Percentiles rank a stretch among this genome's conserved stretches.
phyloP scores from a whole-genome alignment of 2,888 invertebrate species.

The Aphidoletes aphidimyza region DNA sequence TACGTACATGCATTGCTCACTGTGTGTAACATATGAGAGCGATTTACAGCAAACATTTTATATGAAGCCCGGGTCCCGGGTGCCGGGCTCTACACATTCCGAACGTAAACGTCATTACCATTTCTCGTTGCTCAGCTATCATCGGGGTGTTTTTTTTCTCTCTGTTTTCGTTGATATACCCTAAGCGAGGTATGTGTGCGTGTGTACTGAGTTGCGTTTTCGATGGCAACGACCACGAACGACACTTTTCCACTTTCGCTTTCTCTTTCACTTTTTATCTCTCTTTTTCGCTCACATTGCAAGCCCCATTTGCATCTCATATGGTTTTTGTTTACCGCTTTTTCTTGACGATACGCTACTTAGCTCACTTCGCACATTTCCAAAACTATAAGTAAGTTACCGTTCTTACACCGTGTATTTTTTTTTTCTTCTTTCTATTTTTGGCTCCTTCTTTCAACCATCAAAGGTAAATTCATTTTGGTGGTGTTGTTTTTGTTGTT shows the following conservation, averaged over 20 bases:
- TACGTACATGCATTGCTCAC: conserved; percentile 3
- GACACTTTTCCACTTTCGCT: conserved; percentile 18
- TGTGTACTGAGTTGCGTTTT: neutral
- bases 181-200: neutral
- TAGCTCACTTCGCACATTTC: conserved; percentile 24
- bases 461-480: conserved; percentile 43
- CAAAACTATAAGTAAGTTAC: conserved; percentile 29
- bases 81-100: too few species aligned
- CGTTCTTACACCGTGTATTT: conserved; percentile 25
- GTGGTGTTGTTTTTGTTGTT: neutral
- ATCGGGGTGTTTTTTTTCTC: conserved; percentile 44
- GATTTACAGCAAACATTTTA: conserved; percentile 18
- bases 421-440: conserved; percentile 5
- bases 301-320: conserved; percentile 33
- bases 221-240: conserved; percentile 43
- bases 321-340: conserved; percentile 43
- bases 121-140: conserved; percentile 16
- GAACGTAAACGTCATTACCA: conserved; percentile 7
- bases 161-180: neutral
- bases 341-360: conserved; percentile 48
- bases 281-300: too few species aligned
- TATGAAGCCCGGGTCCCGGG: too few species aligned
- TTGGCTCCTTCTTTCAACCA: neutral
- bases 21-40: neutral
- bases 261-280: neutral